Base-by-base conservation (phyloP, 2,797 vertebrate species). In the Fistularia tabacaria region DNA sequence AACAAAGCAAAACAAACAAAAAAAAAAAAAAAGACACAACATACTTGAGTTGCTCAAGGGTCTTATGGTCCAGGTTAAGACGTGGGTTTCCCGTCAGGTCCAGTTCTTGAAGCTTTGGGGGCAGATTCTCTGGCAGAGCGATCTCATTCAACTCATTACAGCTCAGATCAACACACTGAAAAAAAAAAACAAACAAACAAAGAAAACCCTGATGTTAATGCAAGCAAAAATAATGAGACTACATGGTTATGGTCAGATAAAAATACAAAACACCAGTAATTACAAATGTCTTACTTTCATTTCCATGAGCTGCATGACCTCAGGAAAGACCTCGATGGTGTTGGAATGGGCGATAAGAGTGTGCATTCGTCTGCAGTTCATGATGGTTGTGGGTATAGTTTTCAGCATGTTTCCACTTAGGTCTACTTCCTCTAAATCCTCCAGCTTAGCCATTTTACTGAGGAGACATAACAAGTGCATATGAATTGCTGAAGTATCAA, bases 371-470 rank as follows among this genome's bases (percentile, higher is more conserved):
- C 91, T 85, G 81, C 96, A 98, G 79, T 92, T 97, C 87, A 95
- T 89, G 79, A 99, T 93, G 38, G 97, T 99, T 37, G 97, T 99
- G 57, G 97, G 97, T 76, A 99, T 87, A 8, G 97, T 93, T 88
- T 98, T 98, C 76, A 99, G 90, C 75, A 94, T 93, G 85, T 99
- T 99, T 57, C 97, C 96, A 40, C 97, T 99, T 72, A 99, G 80
- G 71, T 99, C 95, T 8, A 98, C 90, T 87, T 99, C 97, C 74
- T 99, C 97, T 76, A 99, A 87, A 73, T 99, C 95, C 80, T 98
- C 96, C 87, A 99, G 69, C 82, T 97, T 98, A 52, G 96, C 96
- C 97, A 99, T 98, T 98, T 98, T 99, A 91, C 97, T 99, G 62
- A 25, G 25, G 25, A 25, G 25, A 25, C 25, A 25, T 25, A 25